Percentiles rank a stretch among this genome's conserved stretches.
Evolutionary conservation across 2,888 invertebrate genomes (phyloP).

Genomic region (Scaptomyza polygonia): DNA sequence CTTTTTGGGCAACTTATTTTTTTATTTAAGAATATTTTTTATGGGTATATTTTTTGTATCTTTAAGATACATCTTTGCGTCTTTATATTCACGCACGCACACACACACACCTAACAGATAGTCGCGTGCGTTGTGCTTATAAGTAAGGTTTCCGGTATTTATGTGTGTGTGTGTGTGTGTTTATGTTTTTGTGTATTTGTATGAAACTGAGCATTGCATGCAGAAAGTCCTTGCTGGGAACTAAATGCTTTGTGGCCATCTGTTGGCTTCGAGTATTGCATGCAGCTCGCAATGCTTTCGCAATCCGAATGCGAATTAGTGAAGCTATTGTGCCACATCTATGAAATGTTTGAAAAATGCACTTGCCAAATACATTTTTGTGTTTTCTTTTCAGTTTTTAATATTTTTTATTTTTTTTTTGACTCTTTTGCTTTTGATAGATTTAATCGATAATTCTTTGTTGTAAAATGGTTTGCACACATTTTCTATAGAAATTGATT

Average conservation of each 20-base stretch:
- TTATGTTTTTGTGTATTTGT: background rate
- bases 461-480: too few relatives aligned
- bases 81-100: background rate
- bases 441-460: background rate
- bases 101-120: constrained; percentile 41
- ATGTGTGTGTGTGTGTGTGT: constrained; percentile 5
- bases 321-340: constrained; percentile 17
- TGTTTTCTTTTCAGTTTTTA: too few relatives aligned
- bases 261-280: constrained; percentile 48
- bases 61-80: constrained; percentile 38
- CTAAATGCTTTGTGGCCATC: constrained; percentile 28
- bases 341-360: constrained; percentile 32
- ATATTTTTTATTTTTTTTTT: background rate
- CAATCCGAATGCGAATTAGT: background rate
- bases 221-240: constrained; percentile 30
- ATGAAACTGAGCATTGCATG: constrained; percentile 29
- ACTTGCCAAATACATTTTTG: constrained; percentile 29
- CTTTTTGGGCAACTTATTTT: too few relatives aligned
- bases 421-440: background rate
- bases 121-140: constrained; percentile 64
- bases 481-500: too few relatives aligned
- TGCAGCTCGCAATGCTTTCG: constrained; percentile 44
- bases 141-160: constrained; percentile 34
- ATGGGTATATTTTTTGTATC: constrained; percentile 15
- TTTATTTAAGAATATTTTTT: constrained; percentile 19